Evolutionary conservation across 2,113 vertebrate species (phyloP), one percentile per base, ranked within the genome.

Genomic region (Andinoacara biseriatus): DNA sequence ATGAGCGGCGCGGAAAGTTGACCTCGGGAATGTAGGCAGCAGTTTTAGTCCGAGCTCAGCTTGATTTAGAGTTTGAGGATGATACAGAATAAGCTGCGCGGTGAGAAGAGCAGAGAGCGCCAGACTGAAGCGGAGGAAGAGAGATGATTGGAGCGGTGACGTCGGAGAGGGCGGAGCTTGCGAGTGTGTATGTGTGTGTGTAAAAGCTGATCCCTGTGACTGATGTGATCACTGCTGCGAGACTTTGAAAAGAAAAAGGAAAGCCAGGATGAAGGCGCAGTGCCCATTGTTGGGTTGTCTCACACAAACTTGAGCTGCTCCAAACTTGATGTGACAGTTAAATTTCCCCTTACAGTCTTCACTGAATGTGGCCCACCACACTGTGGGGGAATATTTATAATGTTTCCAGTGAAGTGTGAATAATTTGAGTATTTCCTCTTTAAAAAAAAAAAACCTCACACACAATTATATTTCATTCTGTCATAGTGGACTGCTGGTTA

Each of bases 151-250:
- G 84, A n/a, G 81, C 78, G 78, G 86, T 94, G 95, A 94, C 85
- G 91, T 91, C 91, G 92, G 35, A 58, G 74, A 52, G 75, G 95
- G 95, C 92, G 95, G 95, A 83, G 93, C 91, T 4, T 88, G 46
- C 7, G 24, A 49, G 54, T 26, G 60, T 22, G 49, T 29, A 20
- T 43, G 63, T 62, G 65, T 1, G 74, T 76, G 49, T 60, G 65
- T 54, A 46, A 74, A 62, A 74, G 31, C 58, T 86, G 86, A 88
- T 87, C 74, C 40, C 80, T 91, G 81, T 85, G 90, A 89, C 59
- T 78, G 87, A 88, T 84, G 77, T 75, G 86, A 88, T 90, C 81
- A 22, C 33, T 83, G 81, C 81, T 65, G 10, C 1, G 22, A 80
- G 43, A 72, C 59, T 83, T 87, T 57, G 11, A 6, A 35, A 52